These are phyloP conservation scores for Apeira syringaria DNA, from an alignment of 2,888 invertebrate species.

Conservation along the genomic window DNA sequence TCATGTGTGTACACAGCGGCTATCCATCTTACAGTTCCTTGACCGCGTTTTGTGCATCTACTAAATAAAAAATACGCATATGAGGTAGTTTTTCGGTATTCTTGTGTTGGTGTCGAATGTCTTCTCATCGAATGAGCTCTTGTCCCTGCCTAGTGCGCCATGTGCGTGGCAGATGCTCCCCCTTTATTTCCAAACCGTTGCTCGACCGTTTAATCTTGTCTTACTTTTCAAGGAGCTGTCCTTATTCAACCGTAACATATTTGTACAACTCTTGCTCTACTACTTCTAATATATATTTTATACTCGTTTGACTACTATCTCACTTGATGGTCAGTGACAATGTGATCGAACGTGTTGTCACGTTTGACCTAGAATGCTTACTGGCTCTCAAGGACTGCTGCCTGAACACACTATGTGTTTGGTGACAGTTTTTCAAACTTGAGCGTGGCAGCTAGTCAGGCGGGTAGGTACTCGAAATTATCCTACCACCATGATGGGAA, in stretches of 20 bases:
- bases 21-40: conserved; percentile 51
- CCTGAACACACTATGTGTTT: no score
- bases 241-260: conserved; percentile 19
- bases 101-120: conserved; percentile 58
- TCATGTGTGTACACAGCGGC: conserved; percentile 30
- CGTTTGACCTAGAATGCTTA: no score
- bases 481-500: no score
- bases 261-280: conserved; percentile 12
- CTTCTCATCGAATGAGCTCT: conserved; percentile 64
- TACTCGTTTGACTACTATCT: no score
- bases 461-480: no score
- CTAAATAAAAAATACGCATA: conserved; percentile 55
- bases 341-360: no score
- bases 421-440: no score
- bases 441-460: no score
- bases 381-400: no score
- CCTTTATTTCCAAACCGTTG: conserved; percentile 48
- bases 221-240: conserved; percentile 16
- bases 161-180: conserved; percentile 76
- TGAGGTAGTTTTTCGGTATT: conserved; percentile 49
- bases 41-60: conserved; percentile 53
- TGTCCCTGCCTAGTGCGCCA: conserved; percentile 57
- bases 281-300: no score
- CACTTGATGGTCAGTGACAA: no score
- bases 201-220: conserved; percentile 27